Percentiles rank a stretch among this genome's conserved stretches.
Conservation (phyloP, 2,797 vertebrate species). For the Channallabes apus region DNA sequence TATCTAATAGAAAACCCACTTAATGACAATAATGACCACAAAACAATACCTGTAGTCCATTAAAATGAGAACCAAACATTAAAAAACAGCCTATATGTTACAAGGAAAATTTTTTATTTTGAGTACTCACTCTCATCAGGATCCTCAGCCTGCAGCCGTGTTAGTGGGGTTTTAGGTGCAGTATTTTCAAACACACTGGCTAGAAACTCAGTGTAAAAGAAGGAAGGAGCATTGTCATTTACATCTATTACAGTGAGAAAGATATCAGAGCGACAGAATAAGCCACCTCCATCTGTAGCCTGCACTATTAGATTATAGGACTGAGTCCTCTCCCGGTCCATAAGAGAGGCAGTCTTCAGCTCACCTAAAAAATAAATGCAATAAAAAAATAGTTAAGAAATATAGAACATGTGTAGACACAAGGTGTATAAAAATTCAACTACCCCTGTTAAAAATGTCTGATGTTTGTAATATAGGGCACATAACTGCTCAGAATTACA, state of each 20-base stretch:
- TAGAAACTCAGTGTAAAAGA: constrained; percentile 82
- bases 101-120: not conserved
- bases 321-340: constrained; percentile 86
- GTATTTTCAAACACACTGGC: constrained; percentile 92
- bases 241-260: constrained; percentile 87
- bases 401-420: not conserved
- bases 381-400: not conserved
- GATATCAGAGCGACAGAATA: constrained; percentile 87
- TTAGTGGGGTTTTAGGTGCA: constrained; percentile 83
- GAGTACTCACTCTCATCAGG: constrained; percentile 83
- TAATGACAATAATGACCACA: not conserved
- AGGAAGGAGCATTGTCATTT: constrained; percentile 92
- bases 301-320: constrained; percentile 84
- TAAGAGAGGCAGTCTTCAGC: constrained; percentile 81
- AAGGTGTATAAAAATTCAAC: not conserved
- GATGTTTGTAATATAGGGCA: not conserved
- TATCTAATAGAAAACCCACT: not conserved
- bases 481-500: not conserved
- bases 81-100: not conserved
- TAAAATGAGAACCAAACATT: not conserved
- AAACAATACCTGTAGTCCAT: not conserved
- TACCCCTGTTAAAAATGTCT: not conserved
- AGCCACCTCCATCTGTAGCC: constrained; percentile 91
- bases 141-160: constrained; percentile 90
- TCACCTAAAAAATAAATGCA: constrained; percentile 76